phyloP scores from a whole-genome alignment of 2,888 invertebrate species.

The Drosophila limbata region DNA sequence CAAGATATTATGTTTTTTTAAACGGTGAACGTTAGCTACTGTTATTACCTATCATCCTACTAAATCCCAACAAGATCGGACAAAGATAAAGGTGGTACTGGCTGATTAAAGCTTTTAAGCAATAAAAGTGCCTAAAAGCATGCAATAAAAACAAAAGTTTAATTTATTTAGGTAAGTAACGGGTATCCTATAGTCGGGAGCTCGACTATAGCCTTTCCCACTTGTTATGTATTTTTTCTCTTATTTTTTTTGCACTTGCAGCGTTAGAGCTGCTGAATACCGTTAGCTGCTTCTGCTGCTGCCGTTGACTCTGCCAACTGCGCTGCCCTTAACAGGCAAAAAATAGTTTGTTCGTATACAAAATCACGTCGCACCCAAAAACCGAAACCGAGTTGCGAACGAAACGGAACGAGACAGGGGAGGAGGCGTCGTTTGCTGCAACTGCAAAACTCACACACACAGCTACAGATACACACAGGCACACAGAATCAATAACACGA shows the following conservation, averaged over 20 bases:
- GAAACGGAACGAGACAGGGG: slow-evolving; percentile 6
- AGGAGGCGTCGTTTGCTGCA: slow-evolving; percentile 48
- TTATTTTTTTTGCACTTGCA: slow-evolving; percentile 31
- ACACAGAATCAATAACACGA: slow-evolving; percentile 67
- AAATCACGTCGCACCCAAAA: slow-evolving; percentile 65
- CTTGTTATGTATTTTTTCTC: slow-evolving; percentile 10
- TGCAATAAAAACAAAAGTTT: too few species aligned
- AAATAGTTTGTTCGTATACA: slow-evolving; percentile 60
- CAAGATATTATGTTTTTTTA: too few species aligned
- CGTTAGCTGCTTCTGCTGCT: slow-evolving; percentile 31
- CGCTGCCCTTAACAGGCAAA: slow-evolving; percentile 48
- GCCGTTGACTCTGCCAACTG: slow-evolving; percentile 38
- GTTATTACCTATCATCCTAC: too few species aligned
- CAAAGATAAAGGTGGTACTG: too few species aligned
- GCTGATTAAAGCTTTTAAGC: too few species aligned
- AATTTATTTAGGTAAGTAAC: too few species aligned
- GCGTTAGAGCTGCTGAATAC: slow-evolving; percentile 33
- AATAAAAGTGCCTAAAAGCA: too few species aligned
- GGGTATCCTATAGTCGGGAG: too few species aligned
- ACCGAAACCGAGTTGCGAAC: slow-evolving; percentile 27
- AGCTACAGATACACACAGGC: slow-evolving; percentile 10
- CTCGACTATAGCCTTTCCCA: too few species aligned
- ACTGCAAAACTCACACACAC: slow-evolving; percentile 57
- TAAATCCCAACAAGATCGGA: too few species aligned
- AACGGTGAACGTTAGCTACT: too few species aligned